These are phyloP conservation scores for Tragelaphus imberbis DNA, from an alignment of 2,113 vertebrate species.

Conservation along the genomic window DNA sequence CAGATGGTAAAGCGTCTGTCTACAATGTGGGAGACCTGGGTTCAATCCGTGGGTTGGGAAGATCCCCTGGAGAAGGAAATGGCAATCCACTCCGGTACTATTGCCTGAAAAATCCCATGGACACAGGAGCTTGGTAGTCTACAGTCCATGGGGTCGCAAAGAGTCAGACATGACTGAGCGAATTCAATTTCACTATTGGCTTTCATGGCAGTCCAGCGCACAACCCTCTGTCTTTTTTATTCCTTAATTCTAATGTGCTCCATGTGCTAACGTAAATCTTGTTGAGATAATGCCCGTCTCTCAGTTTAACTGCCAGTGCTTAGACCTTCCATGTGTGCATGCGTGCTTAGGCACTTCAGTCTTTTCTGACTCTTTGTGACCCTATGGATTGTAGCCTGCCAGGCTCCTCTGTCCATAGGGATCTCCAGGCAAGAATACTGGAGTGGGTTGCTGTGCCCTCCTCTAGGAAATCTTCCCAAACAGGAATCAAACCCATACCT, in stretches of 20 bases:
- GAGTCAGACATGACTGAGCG: no score
- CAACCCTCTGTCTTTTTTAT: neutral
- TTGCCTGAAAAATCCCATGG: no score
- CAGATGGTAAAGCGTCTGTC: no score
- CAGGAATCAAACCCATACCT: neutral
- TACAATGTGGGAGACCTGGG: no score
- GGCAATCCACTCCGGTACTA: no score
- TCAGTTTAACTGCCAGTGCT: neutral
- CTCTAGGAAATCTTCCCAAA: neutral
- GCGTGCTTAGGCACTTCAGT: neutral
- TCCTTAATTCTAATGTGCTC: neutral
- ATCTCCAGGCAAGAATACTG: neutral
- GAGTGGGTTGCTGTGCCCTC: neutral
- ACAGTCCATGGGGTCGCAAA: no score
- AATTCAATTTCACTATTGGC: neutral
- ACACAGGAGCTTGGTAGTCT: no score
- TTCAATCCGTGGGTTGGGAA: no score
- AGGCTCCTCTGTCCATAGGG: neutral
- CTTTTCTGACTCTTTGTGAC: neutral
- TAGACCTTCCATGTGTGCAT: neutral
- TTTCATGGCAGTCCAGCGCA: neutral
- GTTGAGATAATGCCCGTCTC: neutral
- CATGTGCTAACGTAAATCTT: neutral
- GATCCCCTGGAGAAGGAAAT: no score
- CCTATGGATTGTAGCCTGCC: neutral